Evolutionary conservation across 2,113 vertebrate species (phyloP), one percentile per base, ranked within the genome.

Genomic region (Pterophyllum scalare): DNA sequence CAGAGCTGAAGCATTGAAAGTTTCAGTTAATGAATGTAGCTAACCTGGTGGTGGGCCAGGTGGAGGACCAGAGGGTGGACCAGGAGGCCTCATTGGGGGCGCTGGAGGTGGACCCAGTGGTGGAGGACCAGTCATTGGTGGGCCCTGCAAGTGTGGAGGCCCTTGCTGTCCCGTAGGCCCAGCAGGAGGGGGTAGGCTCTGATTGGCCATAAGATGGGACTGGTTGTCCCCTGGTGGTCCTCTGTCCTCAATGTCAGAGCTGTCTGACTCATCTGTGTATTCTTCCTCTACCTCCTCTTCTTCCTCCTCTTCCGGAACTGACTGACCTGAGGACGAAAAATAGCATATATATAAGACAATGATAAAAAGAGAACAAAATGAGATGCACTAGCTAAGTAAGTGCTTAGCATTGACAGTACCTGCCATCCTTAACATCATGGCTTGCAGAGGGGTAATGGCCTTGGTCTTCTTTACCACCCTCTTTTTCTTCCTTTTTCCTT

Each of bases 371-470:
- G 58, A 0, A 26, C 12, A 60, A 22, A 65, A 46, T 19, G 59
- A 20, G 10, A 15, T 6, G 12, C 4, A 14, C 7, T 12, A 46
- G n/a, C 17, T 22, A 8, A 31, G 43, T 72, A 70, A 70, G 11
- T 5, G 4, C 10, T 31, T 72, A 38, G 64, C 6, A 46, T 8
- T 28, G 10, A 61, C 38, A 26, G 28, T 86, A 95, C 94, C 94
- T 92, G 98, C 98, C 98, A 99, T 99, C 90, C 97, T 96, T 33
- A 99, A 95, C 98, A 99, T 99, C 98, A 99, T 99, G 40, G 98
- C 98, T 93, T 99, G 98, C 70, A 99, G 96, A 1, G 98, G 98
- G 7, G 98, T 99, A 75, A 99, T 96, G 38, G 97, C 97, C 90
- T 99, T 99, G 74, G 96, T 97, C 86, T 97, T 98, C 94, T 99